Evolutionary conservation across 2,797 vertebrate genomes (phyloP), one percentile per base, ranked within the genome.

Genomic region (Cuniculus paca): DNA sequence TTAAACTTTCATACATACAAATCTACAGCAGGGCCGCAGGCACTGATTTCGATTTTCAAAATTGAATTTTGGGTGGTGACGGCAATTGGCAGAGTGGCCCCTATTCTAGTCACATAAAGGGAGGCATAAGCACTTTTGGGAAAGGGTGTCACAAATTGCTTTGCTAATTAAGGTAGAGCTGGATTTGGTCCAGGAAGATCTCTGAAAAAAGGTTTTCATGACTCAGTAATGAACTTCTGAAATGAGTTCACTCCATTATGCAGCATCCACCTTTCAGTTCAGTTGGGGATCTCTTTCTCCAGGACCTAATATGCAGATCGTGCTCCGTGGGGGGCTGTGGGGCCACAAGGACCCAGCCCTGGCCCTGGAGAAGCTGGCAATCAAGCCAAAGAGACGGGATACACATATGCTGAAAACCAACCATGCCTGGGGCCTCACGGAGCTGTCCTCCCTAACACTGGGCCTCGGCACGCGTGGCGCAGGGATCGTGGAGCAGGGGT

Each of bases 41-140:
- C 97, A 97, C 95, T 95, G 94, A 96, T 97, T 98, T 96, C 42
- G 34, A 97, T 98, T 97, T 98, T 97, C 95, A 94, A 95, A 97
- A 98, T 91, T 87, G 91, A 97, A 97, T 98, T 98, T 93, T 94
- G 94, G 97, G 98, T 92, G 91, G 93, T 94, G 58, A 93, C 9
- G 95, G 95, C 97, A 97, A 98, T 9, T 58, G 97, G 78, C 90
- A 91, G 84, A 96, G 95, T 26, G 12, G 72, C 94, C 92, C 92
- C 95, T 94, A 91, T 86, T 97, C 95, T 86, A 75, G 96, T 92
- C 94, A 94, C 45, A 98, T 50, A 96, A 88, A 97, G 90, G 98
- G 97, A 97, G 13, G n/a, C 93, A 95, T 94, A 94, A 98, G 96
- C 68, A 42, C 95, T 93, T 85, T 83, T 88, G 1, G 28, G 91